Percentiles rank a stretch among this genome's conserved stretches.
These are phyloP conservation scores for Ctenoplectra terminalis DNA, from an alignment of 1,140 invertebrate genomes.

Conservation along the genomic window DNA sequence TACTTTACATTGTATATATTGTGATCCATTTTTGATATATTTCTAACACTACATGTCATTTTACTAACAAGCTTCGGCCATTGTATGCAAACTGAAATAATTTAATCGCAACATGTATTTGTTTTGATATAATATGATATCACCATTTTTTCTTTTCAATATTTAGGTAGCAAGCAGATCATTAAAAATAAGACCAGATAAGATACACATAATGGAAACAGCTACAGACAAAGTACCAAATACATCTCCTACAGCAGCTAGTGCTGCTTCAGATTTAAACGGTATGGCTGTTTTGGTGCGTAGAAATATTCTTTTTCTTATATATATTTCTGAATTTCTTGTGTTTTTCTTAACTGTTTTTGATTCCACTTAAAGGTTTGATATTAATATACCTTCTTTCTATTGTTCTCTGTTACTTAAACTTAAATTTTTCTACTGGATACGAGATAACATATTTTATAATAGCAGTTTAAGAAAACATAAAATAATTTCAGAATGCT, in stretches of 20 bases:
- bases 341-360: too few species aligned
- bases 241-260: constrained; percentile 95
- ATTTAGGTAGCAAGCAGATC: constrained; percentile 87
- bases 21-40: too few species aligned
- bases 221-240: constrained; percentile 97
- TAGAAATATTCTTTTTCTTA: constrained; percentile 37
- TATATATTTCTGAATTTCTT: neutral
- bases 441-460: too few species aligned
- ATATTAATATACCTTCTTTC: too few species aligned
- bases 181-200: constrained; percentile 88
- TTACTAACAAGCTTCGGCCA: neutral
- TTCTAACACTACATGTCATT: too few species aligned
- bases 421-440: too few species aligned
- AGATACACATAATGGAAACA: constrained; percentile 95
- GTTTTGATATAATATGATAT: neutral
- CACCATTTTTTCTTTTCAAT: neutral
- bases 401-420: too few species aligned
- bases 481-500: constrained; percentile 85
- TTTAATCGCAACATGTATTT: constrained; percentile 73
- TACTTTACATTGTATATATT: neutral
- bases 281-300: constrained; percentile 95
- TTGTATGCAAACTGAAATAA: neutral
- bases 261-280: constrained; percentile 95
- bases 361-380: too few species aligned
- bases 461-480: neutral